Base-by-base conservation (phyloP, 2,888 invertebrate genomes). In the Polia nebulosa region DNA sequence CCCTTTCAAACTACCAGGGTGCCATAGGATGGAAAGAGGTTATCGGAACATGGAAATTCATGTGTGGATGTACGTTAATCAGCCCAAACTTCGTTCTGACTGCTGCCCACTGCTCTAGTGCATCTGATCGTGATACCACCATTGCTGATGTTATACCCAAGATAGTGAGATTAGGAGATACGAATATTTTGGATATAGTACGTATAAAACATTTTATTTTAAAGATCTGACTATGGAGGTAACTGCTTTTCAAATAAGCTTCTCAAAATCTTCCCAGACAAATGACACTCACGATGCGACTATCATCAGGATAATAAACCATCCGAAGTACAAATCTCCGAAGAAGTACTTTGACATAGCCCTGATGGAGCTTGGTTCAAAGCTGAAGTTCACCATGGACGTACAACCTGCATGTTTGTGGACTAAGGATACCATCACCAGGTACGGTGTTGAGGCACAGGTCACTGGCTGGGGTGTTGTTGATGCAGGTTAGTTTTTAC, bases 61-160 rank as follows among this genome's bases (percentile, higher is more conserved):
- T 90, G 80, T 97, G 97, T 85, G 97, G 97, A 0, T 97, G 97
- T 4, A 96, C 96, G 1, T 91, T 97, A 8, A 96, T 97, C 61
- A 97, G 97, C 56, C 93, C 96, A 17, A 94, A 93, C 39, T 97
- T 96, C 85, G 95, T 97, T 2, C 85, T 97, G 36, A 97, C 97
- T 0, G 97, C 97, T 0, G 97, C 97, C 0, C 97, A 97, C 87
- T 97, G 97, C 80, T 87, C 89, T 4, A 85, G 70, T 51, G 85
- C 87, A 29, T 78, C 80, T 4, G 45, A 72, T 8, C 69, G 72
- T 7, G 87, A 88, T 17, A 82, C 86, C 1, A 72, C 76, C 6
- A 75, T 91, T n/a, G 76, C 80, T 27, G 88, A 89, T 49, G 66
- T 76, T 1, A 65, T 56, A 0, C 92, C 92, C 2, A 88, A 90